Conservation (phyloP, 2,888 invertebrate species). For the Amphimallon solstitiale region DNA sequence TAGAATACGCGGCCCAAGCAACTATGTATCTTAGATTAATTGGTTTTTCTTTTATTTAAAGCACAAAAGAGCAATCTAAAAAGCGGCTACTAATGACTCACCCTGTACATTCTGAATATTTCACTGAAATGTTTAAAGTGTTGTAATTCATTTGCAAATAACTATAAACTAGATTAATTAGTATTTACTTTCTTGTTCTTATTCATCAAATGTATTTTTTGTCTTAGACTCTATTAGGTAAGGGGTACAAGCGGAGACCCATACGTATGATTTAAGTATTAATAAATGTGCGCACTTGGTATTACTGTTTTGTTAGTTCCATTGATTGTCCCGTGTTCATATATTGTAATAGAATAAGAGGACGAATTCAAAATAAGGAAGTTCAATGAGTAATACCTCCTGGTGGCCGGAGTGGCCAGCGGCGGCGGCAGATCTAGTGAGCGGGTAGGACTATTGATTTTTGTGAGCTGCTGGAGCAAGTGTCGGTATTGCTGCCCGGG, state of each 20-base stretch:
- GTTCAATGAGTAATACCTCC: constrained; percentile 40
- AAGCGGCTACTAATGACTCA: no score
- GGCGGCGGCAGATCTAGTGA: constrained; percentile 48
- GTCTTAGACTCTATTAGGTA: no score
- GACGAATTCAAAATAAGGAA: constrained; percentile 12
- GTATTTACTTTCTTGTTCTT: background rate
- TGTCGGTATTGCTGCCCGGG: constrained; percentile 51
- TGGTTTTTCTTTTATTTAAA: no score
- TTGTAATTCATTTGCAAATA: no score
- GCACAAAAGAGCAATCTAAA: no score
- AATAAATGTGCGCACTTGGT: background rate
- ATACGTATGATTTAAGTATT: no score
- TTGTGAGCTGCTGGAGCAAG: constrained; percentile 54
- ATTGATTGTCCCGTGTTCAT: constrained; percentile 11
- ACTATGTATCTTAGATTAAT: no score
- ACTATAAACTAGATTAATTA: no score
- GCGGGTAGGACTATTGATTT: constrained; percentile 57
- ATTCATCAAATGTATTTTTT: background rate
- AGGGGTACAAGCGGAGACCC: no score
- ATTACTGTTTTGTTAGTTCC: background rate
- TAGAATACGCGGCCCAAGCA: no score
- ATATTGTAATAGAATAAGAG: background rate
- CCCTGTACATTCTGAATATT: no score
- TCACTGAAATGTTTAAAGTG: no score
- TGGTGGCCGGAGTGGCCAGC: constrained; percentile 48